Evolutionary conservation across 2,797 vertebrate species (phyloP), one percentile per base, ranked within the genome.

Genomic region (Parambassis ranga): DNA sequence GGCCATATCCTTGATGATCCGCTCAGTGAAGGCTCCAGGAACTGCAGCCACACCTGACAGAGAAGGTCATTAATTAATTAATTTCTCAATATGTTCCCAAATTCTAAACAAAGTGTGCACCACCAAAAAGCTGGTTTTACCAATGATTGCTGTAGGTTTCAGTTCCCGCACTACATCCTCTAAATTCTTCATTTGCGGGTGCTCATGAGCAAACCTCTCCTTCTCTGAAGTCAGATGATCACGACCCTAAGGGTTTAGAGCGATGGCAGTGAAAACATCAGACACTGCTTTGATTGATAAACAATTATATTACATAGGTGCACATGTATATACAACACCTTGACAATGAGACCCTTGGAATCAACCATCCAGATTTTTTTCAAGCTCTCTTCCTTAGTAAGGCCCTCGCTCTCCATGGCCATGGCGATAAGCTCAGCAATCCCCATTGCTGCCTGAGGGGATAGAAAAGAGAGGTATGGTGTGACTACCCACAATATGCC

Each of bases 291-390:
- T n/a, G n/a, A n/a, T n/a, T n/a, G n/a, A n/a, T n/a, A n/a, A n/a
- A n/a, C n/a, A n/a, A n/a, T n/a, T n/a, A n/a, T n/a, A n/a, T n/a
- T n/a, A n/a, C n/a, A n/a, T n/a, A n/a, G n/a, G n/a, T n/a, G n/a
- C n/a, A n/a, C n/a, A n/a, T n/a, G n/a, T n/a, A n/a, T n/a, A n/a
- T n/a, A n/a, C n/a, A n/a, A 82, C 89, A 99, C 98, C 96, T 98
- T 98, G 47, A 99, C 95, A 28, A 99, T 92, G 61, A 99, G 92
- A 71, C 98, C 98, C 82, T 98, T 99, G 0, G 97, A 99, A 86
- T 99, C 98, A 49, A 99, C 96, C 96, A 99, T 92, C 98, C 98
- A 99, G 87, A 99, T 98, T 83, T 94, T 98, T 82, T 87, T 92
- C 61, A 92, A 33, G 55, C 94, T 92, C 61, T 90, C 79, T 5